A percentile compares a stretch with the other conserved stretches of the same genome.
These are phyloP conservation scores for Parapristionchus giblindavisi DNA, from an alignment of 2,888 invertebrate species.

Conservation along the genomic window DNA sequence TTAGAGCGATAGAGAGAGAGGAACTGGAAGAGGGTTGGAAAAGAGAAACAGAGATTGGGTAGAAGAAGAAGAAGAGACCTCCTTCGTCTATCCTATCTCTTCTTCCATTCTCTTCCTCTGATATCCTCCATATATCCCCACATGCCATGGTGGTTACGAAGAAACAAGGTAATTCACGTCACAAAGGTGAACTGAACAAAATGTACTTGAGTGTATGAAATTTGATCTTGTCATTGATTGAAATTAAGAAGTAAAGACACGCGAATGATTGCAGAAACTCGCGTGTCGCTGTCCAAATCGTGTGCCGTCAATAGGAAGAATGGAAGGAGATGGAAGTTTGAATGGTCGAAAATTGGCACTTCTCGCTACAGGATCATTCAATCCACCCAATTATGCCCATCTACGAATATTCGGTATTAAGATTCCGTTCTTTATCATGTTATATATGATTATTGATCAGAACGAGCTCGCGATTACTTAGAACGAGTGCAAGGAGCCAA, in stretches of 20 bases:
- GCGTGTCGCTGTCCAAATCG: neutral
- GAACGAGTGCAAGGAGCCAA: constrained; percentile 13
- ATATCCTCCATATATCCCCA: neutral
- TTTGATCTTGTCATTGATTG: no score
- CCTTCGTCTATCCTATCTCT: no score
- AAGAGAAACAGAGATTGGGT: constrained; percentile 21
- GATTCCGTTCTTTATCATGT: neutral
- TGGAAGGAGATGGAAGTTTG: constrained; percentile 8
- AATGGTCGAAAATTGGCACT: constrained; percentile 17
- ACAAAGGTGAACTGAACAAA: no score
- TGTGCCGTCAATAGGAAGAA: neutral
- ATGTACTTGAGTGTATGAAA: no score
- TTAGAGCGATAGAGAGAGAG: constrained; percentile 1
- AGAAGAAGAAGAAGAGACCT: neutral
- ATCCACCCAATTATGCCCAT: constrained; percentile 31
- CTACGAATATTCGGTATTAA: constrained; percentile 20
- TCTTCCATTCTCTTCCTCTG: no score
- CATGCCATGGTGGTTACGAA: neutral
- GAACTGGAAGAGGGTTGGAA: neutral
- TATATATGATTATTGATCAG: neutral
- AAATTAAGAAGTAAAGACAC: no score
- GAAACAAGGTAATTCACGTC: neutral
- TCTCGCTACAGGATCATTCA: constrained; percentile 19
- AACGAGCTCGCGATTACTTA: constrained; percentile 26
- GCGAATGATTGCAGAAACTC: neutral